A percentile compares a stretch with the other conserved stretches of the same genome.
phyloP scores from a whole-genome alignment of 2,797 vertebrate species.

The Tarsius wallacei region DNA sequence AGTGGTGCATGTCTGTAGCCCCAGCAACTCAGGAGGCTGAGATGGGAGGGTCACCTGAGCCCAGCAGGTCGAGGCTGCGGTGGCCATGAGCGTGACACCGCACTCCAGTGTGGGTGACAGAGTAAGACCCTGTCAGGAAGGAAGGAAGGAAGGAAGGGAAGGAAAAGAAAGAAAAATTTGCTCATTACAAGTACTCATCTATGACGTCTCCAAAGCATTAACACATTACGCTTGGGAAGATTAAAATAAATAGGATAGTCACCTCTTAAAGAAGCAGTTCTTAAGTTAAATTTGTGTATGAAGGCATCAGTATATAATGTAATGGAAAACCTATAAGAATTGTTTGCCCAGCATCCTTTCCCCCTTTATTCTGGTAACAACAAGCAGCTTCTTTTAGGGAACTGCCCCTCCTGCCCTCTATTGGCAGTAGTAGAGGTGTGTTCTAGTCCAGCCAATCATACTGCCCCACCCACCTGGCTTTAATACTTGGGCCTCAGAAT shows the following conservation, averaged over 20 bases:
- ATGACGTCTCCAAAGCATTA: not conserved
- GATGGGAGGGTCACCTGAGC: too few species aligned
- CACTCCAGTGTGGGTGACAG: too few species aligned
- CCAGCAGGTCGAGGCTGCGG: too few species aligned
- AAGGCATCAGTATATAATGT: not conserved
- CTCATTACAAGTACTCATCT: not conserved
- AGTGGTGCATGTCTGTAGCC: too few species aligned
- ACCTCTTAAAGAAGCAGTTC: not conserved
- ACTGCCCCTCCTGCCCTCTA: too few species aligned
- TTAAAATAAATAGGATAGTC: not conserved
- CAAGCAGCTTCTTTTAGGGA: not conserved
- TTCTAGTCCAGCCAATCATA: not conserved
- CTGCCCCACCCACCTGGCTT: not conserved
- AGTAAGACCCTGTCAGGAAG: too few species aligned
- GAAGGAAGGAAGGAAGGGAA: too few species aligned
- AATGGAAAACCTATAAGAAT: not conserved
- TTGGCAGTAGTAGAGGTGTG: not conserved
- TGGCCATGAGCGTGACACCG: too few species aligned
- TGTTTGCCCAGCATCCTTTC: not conserved
- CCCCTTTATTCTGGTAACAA: not conserved
- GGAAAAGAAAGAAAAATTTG: too few species aligned
- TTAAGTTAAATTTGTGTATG: not conserved
- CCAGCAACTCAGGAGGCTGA: too few species aligned
- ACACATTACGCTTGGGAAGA: constrained; percentile 2
- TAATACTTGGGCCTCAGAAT: not conserved